Conservation (phyloP, 35 echinoderm and acorn worm species). For the Hemicentrotus pulcherrimus region DNA sequence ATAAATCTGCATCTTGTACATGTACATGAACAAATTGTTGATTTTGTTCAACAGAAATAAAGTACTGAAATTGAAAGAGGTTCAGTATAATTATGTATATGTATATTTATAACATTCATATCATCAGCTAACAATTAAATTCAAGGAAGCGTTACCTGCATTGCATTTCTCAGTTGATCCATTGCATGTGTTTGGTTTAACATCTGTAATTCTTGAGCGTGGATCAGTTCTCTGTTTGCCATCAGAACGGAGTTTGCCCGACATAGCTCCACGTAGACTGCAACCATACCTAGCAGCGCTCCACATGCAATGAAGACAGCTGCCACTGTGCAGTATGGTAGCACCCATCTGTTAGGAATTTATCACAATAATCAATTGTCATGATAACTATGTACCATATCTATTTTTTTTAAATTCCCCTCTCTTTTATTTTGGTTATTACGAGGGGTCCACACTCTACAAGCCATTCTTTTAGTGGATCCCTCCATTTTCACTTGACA, state of each 20-base stretch:
- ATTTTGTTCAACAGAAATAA: too few species aligned
- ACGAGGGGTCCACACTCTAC: neutral
- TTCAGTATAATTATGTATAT: too few species aligned
- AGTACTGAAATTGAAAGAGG: too few species aligned
- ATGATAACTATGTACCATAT: neutral
- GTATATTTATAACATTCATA: too few species aligned
- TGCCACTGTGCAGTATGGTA: slow-evolving; percentile 27
- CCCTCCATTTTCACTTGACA: too few species aligned
- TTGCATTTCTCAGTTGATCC: neutral
- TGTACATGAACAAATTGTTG: too few species aligned
- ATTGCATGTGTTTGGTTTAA: slow-evolving; percentile 28
- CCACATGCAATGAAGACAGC: slow-evolving; percentile 7
- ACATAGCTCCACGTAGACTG: slow-evolving; percentile 48
- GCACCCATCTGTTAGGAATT: neutral
- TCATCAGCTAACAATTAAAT: neutral
- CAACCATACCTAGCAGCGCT: slow-evolving; percentile 7
- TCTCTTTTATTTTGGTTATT: too few species aligned
- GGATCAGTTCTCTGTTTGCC: slow-evolving; percentile 39
- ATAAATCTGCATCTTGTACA: too few species aligned
- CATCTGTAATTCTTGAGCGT: slow-evolving; percentile 34
- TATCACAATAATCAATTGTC: neutral
- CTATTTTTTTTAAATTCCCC: too few species aligned
- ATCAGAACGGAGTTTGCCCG: slow-evolving; percentile 11
- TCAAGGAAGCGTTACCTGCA: neutral
- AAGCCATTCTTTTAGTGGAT: neutral